Conservation (phyloP, 2,888 invertebrate species). For the Seira sanloemensis region DNA sequence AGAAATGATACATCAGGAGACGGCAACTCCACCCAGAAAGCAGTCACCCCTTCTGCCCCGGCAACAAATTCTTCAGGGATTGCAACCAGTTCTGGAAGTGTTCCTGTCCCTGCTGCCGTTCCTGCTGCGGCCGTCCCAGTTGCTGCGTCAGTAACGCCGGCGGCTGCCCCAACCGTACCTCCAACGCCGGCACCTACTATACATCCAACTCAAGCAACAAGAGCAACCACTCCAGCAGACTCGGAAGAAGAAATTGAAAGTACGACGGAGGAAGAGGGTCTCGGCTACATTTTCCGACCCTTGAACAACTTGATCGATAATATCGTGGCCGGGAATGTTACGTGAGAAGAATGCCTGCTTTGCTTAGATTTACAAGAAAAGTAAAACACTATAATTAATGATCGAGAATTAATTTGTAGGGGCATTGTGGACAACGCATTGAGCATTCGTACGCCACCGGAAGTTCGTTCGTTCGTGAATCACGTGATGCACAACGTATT, state of each 20-base stretch:
- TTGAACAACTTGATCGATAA: constrained; percentile 47
- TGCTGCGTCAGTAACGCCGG: neutral
- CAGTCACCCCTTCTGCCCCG: constrained; percentile 1
- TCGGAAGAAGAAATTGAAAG: constrained; percentile 18
- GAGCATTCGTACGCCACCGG: constrained; percentile 51
- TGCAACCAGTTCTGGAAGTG: no score
- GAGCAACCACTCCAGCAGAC: constrained; percentile 39
- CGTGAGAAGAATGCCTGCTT: no score
- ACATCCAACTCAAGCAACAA: neutral
- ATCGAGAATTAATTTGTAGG: no score
- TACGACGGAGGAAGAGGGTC: constrained; percentile 36
- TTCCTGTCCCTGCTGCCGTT: neutral
- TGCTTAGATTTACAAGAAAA: no score
- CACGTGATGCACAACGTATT: constrained; percentile 50
- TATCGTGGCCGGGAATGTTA: constrained; percentile 47
- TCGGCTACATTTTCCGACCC: constrained; percentile 46
- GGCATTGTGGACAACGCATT: constrained; percentile 53
- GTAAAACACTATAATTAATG: no score
- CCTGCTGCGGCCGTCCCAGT: neutral
- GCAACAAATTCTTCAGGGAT: no score
- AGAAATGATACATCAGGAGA: neutral
- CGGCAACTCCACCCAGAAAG: neutral
- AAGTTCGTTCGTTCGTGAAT: constrained; percentile 52
- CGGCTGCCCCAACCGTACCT: neutral
- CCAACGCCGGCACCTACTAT: neutral